phyloP scores from a whole-genome alignment of 2,797 vertebrate species.

The Tenualosa ilisha region DNA sequence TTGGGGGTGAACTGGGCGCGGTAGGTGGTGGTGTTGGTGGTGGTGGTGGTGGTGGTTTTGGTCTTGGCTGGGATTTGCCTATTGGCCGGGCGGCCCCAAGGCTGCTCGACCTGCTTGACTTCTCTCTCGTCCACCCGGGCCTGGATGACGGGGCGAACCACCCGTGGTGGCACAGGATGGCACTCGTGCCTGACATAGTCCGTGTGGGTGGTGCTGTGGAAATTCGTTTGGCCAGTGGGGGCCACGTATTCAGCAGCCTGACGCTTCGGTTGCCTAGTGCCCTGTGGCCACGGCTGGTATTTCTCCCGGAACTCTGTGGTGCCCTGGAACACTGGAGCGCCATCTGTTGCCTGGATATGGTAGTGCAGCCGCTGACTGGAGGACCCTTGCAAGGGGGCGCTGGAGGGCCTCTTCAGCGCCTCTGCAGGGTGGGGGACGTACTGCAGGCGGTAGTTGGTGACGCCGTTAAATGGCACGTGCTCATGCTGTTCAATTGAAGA shows the following conservation, averaged over 20 bases:
- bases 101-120: slow-evolving; percentile 40
- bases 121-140: slow-evolving; percentile 1
- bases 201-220: slow-evolving; percentile 34
- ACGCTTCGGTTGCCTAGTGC: neutral
- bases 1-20: slow-evolving; percentile 21
- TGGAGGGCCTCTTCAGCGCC: slow-evolving; percentile 29
- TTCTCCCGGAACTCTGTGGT: slow-evolving; percentile 32
- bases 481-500: neutral
- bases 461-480: slow-evolving; percentile 36
- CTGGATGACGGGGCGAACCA: neutral
- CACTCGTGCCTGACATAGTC: slow-evolving; percentile 34
- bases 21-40: slow-evolving; percentile 26
- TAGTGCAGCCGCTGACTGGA: slow-evolving; percentile 34
- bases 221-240: neutral
- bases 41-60: too few species aligned
- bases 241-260: slow-evolving; percentile 23
- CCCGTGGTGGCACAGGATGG: neutral
- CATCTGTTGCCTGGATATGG: neutral
- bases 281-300: slow-evolving; percentile 46
- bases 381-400: slow-evolving; percentile 18
- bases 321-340: slow-evolving; percentile 1
- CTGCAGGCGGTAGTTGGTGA: slow-evolving; percentile 57
- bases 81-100: neutral
- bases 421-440: slow-evolving; percentile 45
- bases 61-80: neutral